A percentile compares a stretch with the other conserved stretches of the same genome.
Conservation (phyloP, 2,888 invertebrate species). For the Agonopterix subpropinquella region DNA sequence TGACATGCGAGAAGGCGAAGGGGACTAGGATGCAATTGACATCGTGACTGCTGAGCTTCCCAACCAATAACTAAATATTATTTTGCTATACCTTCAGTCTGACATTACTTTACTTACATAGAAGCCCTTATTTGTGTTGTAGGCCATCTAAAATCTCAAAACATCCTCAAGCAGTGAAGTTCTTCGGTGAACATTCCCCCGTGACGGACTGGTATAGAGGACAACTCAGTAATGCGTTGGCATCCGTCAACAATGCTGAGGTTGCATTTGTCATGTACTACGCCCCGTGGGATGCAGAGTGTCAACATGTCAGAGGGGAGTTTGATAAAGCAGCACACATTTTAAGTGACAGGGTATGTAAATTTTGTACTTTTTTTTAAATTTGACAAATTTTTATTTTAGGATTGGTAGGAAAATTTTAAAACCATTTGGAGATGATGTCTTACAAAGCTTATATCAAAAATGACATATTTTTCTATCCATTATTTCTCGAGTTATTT, state of each 20-base stretch:
- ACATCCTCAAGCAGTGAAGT: slow-evolving; percentile 77
- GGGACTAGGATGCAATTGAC: neutral
- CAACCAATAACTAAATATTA: too few relatives aligned
- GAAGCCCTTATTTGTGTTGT: slow-evolving; percentile 15
- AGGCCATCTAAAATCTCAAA: slow-evolving; percentile 58
- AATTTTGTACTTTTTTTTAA: slow-evolving; percentile 4
- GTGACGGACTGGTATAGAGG: slow-evolving; percentile 88
- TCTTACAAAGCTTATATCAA: neutral
- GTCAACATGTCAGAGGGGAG: slow-evolving; percentile 82
- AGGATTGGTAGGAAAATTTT: neutral
- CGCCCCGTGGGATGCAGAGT: slow-evolving; percentile 96
- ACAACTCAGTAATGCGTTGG: slow-evolving; percentile 79
- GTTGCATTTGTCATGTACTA: slow-evolving; percentile 94
- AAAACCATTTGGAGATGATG: neutral
- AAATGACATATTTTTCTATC: neutral
- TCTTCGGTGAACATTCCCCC: slow-evolving; percentile 81
- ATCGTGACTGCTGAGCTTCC: neutral
- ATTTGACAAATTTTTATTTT: too few relatives aligned
- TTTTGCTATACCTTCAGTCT: too few relatives aligned
- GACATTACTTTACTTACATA: neutral
- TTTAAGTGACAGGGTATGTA: slow-evolving; percentile 80
- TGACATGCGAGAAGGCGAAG: too few relatives aligned
- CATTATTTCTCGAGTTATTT: too few relatives aligned
- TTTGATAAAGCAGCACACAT: slow-evolving; percentile 84
- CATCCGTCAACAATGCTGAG: slow-evolving; percentile 79